Evolutionary conservation across 2,888 invertebrate genomes (phyloP).

Genomic region (Perizoma affinitatum): DNA sequence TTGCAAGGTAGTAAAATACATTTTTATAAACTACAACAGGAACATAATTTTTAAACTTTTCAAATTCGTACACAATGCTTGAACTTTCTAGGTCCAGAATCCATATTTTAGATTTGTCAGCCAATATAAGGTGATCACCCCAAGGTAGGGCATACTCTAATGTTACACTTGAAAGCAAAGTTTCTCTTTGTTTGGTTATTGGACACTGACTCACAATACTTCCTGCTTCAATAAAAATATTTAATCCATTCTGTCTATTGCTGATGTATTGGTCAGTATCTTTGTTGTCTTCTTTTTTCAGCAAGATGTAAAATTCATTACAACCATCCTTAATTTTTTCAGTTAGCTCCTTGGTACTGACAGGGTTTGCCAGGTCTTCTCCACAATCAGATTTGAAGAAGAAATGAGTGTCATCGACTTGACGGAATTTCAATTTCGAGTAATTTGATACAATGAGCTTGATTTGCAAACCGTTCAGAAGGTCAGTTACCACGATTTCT

Average conservation of each 20-base stretch:
- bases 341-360: slow-evolving; percentile 47
- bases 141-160: slow-evolving; percentile 55
- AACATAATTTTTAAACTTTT: slow-evolving; percentile 47
- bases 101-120: slow-evolving; percentile 61
- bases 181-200: slow-evolving; percentile 57
- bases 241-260: slow-evolving; percentile 50
- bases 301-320: slow-evolving; percentile 46
- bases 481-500: slow-evolving; percentile 57
- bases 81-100: slow-evolving; percentile 56
- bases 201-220: slow-evolving; percentile 56
- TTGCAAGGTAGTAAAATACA: slow-evolving; percentile 63
- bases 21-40: slow-evolving; percentile 58
- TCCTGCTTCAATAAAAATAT: slow-evolving; percentile 48
- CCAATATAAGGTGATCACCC: slow-evolving; percentile 56
- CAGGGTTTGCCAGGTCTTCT: slow-evolving; percentile 54
- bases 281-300: slow-evolving; percentile 50
- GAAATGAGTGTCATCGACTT: slow-evolving; percentile 44
- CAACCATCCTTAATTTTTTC: slow-evolving; percentile 47
- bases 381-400: slow-evolving; percentile 66
- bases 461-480: slow-evolving; percentile 46
- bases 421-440: slow-evolving; percentile 57
- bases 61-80: slow-evolving; percentile 55
- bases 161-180: slow-evolving; percentile 40
- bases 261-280: slow-evolving; percentile 10
- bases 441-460: slow-evolving; percentile 53